Percentiles rank a stretch among this genome's conserved stretches.
These are phyloP conservation scores for Takifugu ocellatus DNA, from an alignment of 2,797 vertebrate genomes.

Conservation along the genomic window DNA sequence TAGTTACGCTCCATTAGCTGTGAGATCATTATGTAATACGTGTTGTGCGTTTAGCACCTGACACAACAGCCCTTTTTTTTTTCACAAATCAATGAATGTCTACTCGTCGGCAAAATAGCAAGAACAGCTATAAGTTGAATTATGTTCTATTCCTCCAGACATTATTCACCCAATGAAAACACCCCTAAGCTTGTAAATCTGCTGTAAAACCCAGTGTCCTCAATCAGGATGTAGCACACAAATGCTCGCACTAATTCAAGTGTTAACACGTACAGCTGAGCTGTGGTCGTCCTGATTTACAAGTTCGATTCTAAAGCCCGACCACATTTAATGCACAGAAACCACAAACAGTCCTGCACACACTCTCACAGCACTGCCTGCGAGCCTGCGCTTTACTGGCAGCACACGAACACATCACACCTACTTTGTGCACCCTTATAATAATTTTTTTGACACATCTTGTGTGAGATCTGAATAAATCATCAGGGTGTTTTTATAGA, in stretches of 20 bases:
- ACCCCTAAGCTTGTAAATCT: slow-evolving; percentile 2
- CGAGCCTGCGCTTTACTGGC: not conserved
- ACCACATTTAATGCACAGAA: not conserved
- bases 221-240: slow-evolving; percentile 11
- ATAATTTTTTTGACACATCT: slow-evolving; percentile 10
- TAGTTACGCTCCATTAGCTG: slow-evolving; percentile 40
- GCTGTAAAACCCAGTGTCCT: slow-evolving; percentile 9
- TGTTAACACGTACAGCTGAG: not conserved
- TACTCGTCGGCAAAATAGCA: slow-evolving; percentile 18
- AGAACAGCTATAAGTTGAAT: slow-evolving; percentile 4
- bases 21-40: slow-evolving; percentile 38
- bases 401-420: slow-evolving; percentile 17
- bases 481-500: not conserved
- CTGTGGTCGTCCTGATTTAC: not conserved
- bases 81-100: not conserved
- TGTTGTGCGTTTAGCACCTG: slow-evolving; percentile 32
- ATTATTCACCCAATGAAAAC: slow-evolving; percentile 8
- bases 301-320: not conserved
- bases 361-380: slow-evolving; percentile 6
- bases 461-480: not conserved
- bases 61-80: slow-evolving; percentile 12
- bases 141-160: slow-evolving; percentile 12
- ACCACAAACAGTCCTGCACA: slow-evolving; percentile 9
- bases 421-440: slow-evolving; percentile 9
- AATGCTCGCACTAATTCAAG: slow-evolving; percentile 11